A percentile compares a stretch with the other conserved stretches of the same genome.
phyloP scores from a whole-genome alignment of 2,888 invertebrate species.

The Nomada flava region DNA sequence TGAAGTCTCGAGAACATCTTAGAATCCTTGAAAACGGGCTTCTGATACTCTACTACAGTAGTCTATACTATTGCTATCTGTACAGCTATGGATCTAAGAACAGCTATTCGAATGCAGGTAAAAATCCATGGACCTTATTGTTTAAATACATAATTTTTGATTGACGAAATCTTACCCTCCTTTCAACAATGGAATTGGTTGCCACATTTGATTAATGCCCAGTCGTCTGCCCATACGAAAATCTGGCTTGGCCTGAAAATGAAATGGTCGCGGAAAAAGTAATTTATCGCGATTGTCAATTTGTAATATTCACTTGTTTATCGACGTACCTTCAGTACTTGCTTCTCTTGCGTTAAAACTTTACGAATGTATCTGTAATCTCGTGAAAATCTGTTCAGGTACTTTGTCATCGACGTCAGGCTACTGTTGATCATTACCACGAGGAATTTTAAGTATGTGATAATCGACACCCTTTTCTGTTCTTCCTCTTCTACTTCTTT shows the following conservation, averaged over 20 bases:
- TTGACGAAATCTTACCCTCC: conserved; percentile 74
- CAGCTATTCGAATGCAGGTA: conserved; percentile 40
- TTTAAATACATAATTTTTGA: not conserved
- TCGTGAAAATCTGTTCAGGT: conserved; percentile 94
- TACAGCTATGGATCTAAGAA: conserved; percentile 50
- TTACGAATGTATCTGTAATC: conserved; percentile 98
- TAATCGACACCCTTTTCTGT: conserved; percentile 85
- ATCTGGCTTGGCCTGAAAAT: conserved; percentile 88
- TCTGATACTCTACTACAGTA: not conserved
- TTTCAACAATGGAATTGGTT: conserved; percentile 83
- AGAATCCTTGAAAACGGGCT: not conserved
- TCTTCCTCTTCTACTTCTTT: conserved; percentile 73
- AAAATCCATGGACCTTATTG: not conserved
- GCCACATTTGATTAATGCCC: conserved; percentile 89
- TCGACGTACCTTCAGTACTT: conserved; percentile 90
- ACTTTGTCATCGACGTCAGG: conserved; percentile 92
- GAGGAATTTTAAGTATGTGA: conserved; percentile 86
- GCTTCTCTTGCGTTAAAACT: conserved; percentile 95
- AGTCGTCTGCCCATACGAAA: conserved; percentile 89
- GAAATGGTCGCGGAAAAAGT: conserved; percentile 4
- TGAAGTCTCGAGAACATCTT: not conserved
- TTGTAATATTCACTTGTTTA: not conserved
- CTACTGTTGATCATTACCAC: conserved; percentile 91
- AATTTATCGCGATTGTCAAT: too few species aligned
- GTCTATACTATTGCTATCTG: not conserved